Base-by-base conservation (phyloP, 2,888 invertebrate species). In the Archips crataeganus region DNA sequence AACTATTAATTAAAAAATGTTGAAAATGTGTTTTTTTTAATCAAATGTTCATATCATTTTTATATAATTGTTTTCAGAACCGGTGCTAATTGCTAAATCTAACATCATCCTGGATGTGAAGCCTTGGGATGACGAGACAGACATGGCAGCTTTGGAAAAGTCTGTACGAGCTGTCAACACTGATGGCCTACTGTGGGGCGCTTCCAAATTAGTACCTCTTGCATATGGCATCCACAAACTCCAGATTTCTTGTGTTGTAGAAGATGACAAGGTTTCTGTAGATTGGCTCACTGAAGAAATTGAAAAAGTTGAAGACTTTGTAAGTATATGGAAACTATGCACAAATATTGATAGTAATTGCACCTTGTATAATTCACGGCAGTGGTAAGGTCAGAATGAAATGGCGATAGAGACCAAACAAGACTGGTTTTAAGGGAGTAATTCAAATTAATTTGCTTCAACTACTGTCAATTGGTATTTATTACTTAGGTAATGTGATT, bases 181-280 rank as follows among this genome's bases (percentile, higher is more conserved):
- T 77, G 99, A 99, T 84, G 99, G 99, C 36, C 96, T 99, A 47
- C 88, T 99, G 4, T 99, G 99, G 99, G 99, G 99, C 79, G 97
- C 98, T 71, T 97, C 98, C 2, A 98, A 98, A 95, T 93, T 98
- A 70, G 98, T 98, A 9, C 98, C 98, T 42, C 95, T 99, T 54
- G 99, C 98, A 5, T 99, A 97, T 92, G 98, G 99, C 71, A 98
- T 99, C 81, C 96, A 97, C 81, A 99, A 99, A 89, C 95, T 99
- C 71, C 98, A 98, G 90, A 98, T 99, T 81, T 97, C 97, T 47
- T 97, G 97, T 90, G 98, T 99, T 61, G 98, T 99, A 51, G 99
- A 98, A 94, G 99, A 99, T 90, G 99, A 98, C n/a, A 98, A 98
- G 92, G 97, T 99, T 32, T 98, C 98, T 51, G 95, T 98, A 65